These are phyloP conservation scores for Pelecanus crispus DNA, from an alignment of 2,113 vertebrate species.

Conservation along the genomic window DNA sequence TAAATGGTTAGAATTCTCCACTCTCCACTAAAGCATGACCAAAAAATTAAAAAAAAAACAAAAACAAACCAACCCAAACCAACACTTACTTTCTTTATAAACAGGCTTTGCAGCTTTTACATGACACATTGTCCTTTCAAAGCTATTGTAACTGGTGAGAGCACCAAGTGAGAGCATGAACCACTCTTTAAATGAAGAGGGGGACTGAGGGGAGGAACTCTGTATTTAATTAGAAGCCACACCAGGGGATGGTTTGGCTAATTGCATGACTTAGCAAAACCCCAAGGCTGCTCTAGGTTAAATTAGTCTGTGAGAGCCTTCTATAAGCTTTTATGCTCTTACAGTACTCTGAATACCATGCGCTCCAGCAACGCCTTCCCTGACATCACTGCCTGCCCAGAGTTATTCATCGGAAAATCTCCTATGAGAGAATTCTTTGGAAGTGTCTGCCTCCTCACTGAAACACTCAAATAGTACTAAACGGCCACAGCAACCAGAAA, in stretches of 20 bases:
- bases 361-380: neutral
- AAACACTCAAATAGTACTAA: neutral
- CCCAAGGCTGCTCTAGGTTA: neutral
- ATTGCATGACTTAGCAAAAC: neutral
- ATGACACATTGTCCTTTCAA: fast-evolving
- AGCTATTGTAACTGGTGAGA: fast-evolving
- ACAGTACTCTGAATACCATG: neutral
- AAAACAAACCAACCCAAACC: too few relatives aligned
- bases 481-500: neutral
- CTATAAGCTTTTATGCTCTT: neutral
- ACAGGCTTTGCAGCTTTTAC: neutral
- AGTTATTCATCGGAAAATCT: neutral
- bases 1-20: neutral
- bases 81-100: neutral
- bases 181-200: neutral
- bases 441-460: neutral
- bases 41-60: neutral
- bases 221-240: neutral
- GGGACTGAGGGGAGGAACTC: neutral
- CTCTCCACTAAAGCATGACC: neutral
- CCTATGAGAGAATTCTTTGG: neutral
- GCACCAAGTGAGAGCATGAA: fast-evolving
- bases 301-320: neutral
- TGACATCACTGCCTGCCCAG: neutral
- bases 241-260: neutral